Base-by-base conservation (phyloP, 2,888 invertebrate genomes). In the Andrena fulva region DNA sequence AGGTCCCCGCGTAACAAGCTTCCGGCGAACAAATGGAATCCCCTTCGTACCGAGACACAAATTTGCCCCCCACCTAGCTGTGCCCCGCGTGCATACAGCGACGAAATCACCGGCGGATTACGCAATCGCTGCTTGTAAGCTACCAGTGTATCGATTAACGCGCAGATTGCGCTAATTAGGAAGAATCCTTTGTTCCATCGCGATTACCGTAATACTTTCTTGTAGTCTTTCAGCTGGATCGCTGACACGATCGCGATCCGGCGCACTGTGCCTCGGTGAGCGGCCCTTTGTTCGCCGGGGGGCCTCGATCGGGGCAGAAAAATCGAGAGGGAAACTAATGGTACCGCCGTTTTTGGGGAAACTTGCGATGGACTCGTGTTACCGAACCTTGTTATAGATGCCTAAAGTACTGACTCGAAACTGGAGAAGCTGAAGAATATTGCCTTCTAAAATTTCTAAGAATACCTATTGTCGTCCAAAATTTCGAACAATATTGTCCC, bases 1-100 rank as follows among this genome's bases (percentile, higher is more conserved):
- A n/a, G 56, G 1, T 42, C 29, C 10, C 31, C 0, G 29, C 54
- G 27, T 73, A 80, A 80, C 81, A 60, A 81, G 70, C 70, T 77
- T 82, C 74, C 68, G 50, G 16, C 12, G 8, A 54, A 24, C 56
- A 56, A 42, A 42, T 42, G 42, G 42, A 42, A 42, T 42, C 42
- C 16, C 16, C 42, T 16, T 42, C 5, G 42, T 5, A 42, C 42
- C 12, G 42, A 42, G 42, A 42, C 42, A 42, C 16, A 42, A 42
- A 42, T 42, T 42, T 42, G 16, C 12, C 42, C 42, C 42, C 42
- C 12, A 5, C 42, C 42, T 42, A 4, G 16, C 16, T 42, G 16
- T 16, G 42, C 42, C 16, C 42, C 42, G 16, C 16, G 42, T 42
- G 42, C 42, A 5, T 42, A 4, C 42, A 42, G 64, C 27, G 64